Evolutionary conservation across 2,113 vertebrate species (phyloP), one percentile per base, ranked within the genome.

Genomic region (Upupa epops): DNA sequence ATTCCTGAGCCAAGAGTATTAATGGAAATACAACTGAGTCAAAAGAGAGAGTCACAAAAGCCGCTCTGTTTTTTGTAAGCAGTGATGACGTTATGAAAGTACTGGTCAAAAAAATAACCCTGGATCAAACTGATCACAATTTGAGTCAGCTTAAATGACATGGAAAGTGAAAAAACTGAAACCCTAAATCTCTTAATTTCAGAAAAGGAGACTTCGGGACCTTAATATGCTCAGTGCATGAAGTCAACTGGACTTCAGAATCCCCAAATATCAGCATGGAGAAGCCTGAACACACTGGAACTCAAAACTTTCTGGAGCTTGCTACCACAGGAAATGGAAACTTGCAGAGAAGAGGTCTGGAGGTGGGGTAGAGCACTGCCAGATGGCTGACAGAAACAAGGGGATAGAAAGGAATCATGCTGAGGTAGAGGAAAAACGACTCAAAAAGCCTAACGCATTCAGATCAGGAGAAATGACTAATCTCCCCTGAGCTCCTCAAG

Each of bases 351-450:
- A 89, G 66, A 93, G 29, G 73, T 86, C n/a, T 80, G 74, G 74
- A 91, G 46, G 40, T 88, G 69, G 34, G 69, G 36, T 61, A 90
- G 40, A 93, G 40, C 65, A 72, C 46, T 84, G 89, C 86, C 92
- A 93, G 81, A 93, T 79, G 77, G 70, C 58, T 81, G 49, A 64
- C 26, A 82, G 70, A 69, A 84, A 72, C 54, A 89, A 84, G 45
- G 40, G 84, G 73, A 61, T 55, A 74, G 69, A 86, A 63, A 20
- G 81, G 54, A 92, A 84, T 89, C 73, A 16, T 92, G 89, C 81
- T 93, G 92, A 95, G 73, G 91, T 88, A 90, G 86, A 90, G 86
- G 86, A 88, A 95, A 95, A 94, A 83, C 56, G 78, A 81, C 77
- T 68, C 37, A 68, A 64, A 81, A 78, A 78, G 29, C 45, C 64